A percentile compares a stretch with the other conserved stretches of the same genome.
Conservation (phyloP, 2,797 vertebrate genomes). For the Spea hammondii region DNA sequence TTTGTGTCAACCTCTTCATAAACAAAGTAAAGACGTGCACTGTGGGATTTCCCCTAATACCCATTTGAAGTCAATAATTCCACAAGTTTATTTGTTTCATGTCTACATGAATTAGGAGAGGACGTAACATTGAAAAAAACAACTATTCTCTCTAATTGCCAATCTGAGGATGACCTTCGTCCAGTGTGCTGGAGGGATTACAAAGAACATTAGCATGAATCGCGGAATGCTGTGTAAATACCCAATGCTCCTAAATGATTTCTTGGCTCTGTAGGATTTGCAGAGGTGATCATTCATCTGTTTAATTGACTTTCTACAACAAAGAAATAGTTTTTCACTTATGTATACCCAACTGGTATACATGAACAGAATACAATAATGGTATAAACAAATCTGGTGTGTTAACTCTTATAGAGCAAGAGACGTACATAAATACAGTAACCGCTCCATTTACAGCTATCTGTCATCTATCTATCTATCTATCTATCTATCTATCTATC, state of each 20-base stretch:
- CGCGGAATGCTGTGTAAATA: slow-evolving; percentile 17
- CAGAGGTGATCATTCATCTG: slow-evolving; percentile 41
- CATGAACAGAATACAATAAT: background rate
- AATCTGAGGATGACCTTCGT: slow-evolving; percentile 15
- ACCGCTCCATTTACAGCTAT: too few species aligned
- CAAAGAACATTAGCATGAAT: slow-evolving; percentile 2
- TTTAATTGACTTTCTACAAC: slow-evolving; percentile 39
- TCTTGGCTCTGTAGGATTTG: slow-evolving; percentile 7
- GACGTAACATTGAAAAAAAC: background rate
- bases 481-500: too few species aligned
- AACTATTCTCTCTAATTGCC: slow-evolving; percentile 19
- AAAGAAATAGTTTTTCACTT: slow-evolving; percentile 3
- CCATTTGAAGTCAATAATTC: background rate
- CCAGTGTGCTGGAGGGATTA: slow-evolving; percentile 19
- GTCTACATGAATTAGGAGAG: background rate
- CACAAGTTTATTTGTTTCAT: background rate
- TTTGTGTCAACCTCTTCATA: background rate
- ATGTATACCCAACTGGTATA: slow-evolving; percentile 15
- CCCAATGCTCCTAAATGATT: background rate
- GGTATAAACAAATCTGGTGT: too few species aligned
- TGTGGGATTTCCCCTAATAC: slow-evolving; percentile 1
- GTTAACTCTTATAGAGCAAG: too few species aligned
- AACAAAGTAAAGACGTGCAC: background rate
- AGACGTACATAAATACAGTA: too few species aligned
- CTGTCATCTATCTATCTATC: too few species aligned